Percentiles rank a stretch among this genome's conserved stretches.
Evolutionary conservation across 2,113 vertebrate genomes (phyloP).

Genomic region (Tragelaphus scriptus): DNA sequence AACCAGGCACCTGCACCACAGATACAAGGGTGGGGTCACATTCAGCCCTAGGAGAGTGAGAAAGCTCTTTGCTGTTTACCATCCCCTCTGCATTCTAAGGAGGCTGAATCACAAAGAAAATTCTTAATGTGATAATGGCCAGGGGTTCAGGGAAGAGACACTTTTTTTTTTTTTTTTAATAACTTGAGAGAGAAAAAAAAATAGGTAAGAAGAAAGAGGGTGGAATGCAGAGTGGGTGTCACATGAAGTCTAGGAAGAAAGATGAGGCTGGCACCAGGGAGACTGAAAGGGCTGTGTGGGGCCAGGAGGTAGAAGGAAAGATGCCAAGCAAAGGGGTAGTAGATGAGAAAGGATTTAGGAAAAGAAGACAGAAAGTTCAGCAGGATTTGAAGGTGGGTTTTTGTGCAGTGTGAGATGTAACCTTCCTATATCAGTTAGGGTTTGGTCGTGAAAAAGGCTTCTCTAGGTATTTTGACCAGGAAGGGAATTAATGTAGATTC

Average conservation of each 20-base stretch:
- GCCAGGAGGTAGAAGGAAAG: background rate
- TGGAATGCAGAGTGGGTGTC: background rate
- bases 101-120: background rate
- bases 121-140: background rate
- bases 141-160: background rate
- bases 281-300: background rate
- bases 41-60: background rate
- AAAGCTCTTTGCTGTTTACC: background rate
- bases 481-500: background rate
- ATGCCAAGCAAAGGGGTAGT: background rate
- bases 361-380: background rate
- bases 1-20: background rate
- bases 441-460: background rate
- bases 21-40: background rate
- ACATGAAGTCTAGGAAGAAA: background rate
- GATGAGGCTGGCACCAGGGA: too few species aligned
- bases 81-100: background rate
- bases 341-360: background rate
- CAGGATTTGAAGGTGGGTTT: background rate
- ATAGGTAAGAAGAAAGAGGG: background rate
- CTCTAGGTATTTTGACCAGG: background rate
- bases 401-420: rapidly evolving
- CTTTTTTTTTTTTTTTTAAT: background rate
- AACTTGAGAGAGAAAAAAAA: background rate
- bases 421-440: background rate